These are phyloP conservation scores for Gryllus longicercus DNA, from an alignment of 2,888 invertebrate species.

Conservation along the genomic window DNA sequence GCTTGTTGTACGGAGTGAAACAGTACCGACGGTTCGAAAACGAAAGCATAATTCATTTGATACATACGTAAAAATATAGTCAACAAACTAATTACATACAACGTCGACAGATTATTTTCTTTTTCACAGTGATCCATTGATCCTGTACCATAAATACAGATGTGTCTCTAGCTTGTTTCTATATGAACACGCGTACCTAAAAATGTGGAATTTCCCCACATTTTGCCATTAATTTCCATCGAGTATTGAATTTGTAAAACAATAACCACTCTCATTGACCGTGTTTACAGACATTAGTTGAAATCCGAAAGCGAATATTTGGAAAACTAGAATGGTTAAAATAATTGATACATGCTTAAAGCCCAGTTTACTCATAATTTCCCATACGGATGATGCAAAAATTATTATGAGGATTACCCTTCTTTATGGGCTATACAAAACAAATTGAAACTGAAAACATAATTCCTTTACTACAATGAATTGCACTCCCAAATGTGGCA, in stretches of 20 bases:
- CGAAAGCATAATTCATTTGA: too few species aligned
- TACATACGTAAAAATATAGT: too few species aligned
- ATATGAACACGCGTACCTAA: too few species aligned
- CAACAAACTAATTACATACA: too few species aligned
- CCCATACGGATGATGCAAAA: background rate
- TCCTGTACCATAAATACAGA: too few species aligned
- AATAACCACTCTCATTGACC: background rate
- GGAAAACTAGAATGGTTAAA: background rate
- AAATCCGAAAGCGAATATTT: slow-evolving; percentile 17
- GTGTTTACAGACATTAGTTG: background rate
- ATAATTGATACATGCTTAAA: background rate
- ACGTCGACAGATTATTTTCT: too few species aligned
- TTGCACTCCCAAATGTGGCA: background rate
- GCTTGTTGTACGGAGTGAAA: too few species aligned
- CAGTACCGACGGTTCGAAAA: too few species aligned
- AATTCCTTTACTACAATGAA: background rate
- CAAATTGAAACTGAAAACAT: background rate
- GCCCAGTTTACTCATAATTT: background rate
- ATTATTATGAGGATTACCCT: background rate
- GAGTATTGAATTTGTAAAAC: background rate
- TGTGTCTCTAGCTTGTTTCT: too few species aligned
- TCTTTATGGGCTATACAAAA: background rate
- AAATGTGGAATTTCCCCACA: background rate
- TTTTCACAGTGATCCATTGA: too few species aligned
- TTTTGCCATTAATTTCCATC: background rate